Evolutionary conservation across 2,113 vertebrate species (phyloP).

Genomic region (Pituophis catenifer): DNA sequence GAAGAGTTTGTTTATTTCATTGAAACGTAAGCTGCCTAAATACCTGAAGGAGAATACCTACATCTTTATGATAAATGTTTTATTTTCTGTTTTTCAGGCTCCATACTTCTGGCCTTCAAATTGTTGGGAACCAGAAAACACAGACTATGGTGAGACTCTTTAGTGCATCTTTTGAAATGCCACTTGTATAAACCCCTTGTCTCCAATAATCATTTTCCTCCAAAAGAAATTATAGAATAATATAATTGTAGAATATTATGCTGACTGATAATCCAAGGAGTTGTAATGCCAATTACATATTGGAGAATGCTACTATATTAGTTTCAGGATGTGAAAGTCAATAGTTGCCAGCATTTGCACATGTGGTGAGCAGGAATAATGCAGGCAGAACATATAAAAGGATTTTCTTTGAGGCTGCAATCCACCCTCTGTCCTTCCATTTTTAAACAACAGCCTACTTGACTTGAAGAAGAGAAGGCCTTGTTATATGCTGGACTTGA

Average conservation of each 20-base stretch:
- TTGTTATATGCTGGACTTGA: background rate
- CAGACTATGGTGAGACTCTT: conserved; percentile 87
- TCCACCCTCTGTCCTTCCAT: background rate
- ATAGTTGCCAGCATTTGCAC: background rate
- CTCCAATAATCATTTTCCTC: background rate
- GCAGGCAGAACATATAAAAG: background rate
- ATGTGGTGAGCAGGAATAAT: background rate
- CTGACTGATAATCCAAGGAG: background rate
- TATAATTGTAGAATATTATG: background rate
- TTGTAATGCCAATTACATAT: background rate
- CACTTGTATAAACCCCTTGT: background rate
- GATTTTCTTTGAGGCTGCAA: background rate
- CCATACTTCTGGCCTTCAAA: conserved; percentile 97
- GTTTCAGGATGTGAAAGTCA: background rate
- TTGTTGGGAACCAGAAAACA: conserved; percentile 98
- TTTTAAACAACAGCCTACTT: background rate
- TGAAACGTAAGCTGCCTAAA: background rate
- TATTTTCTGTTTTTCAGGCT: conserved; percentile 74
- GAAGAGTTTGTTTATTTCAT: background rate
- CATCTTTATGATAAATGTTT: conserved; percentile 21
- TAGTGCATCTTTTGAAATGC: conserved; percentile 18
- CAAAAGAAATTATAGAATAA: background rate
- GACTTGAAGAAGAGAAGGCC: background rate
- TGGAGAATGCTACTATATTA: background rate
- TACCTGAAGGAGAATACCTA: background rate